A percentile compares a stretch with the other conserved stretches of the same genome.
These are phyloP conservation scores for Pristis pectinata DNA, from an alignment of 2,797 vertebrate species.

Conservation along the genomic window DNA sequence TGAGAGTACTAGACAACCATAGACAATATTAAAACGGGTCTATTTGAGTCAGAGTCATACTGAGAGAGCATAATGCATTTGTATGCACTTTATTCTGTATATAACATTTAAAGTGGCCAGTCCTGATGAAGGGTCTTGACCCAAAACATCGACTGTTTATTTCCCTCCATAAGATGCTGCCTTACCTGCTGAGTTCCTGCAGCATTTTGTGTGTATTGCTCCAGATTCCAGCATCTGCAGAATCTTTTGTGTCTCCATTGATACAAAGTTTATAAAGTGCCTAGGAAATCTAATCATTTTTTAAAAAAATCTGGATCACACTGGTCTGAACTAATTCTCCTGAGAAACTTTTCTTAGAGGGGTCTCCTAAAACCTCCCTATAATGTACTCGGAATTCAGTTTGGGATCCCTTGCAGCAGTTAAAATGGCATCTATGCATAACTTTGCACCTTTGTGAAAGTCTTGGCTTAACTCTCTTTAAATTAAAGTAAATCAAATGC, in stretches of 20 bases:
- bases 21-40: background rate
- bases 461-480: background rate
- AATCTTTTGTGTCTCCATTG: too few species aligned
- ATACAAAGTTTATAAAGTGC: background rate
- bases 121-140: too few species aligned
- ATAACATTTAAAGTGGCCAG: background rate
- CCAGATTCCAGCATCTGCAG: too few species aligned
- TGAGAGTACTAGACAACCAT: background rate
- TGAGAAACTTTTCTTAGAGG: too few species aligned
- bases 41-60: background rate
- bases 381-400: background rate
- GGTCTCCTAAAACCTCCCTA: background rate
- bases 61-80: too few species aligned
- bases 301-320: background rate
- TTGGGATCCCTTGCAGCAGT: background rate
- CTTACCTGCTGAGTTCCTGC: too few species aligned
- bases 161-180: too few species aligned
- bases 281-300: background rate
- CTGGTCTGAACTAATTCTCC: background rate
- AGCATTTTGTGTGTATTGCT: too few species aligned
- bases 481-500: constrained; percentile 16
- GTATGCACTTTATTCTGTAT: background rate
- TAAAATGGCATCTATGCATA: background rate
- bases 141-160: too few species aligned
- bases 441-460: background rate